Evolutionary conservation across 1,140 invertebrate species (phyloP), one percentile per base, ranked within the genome.

Genomic region (Zaprionus inermis): DNA sequence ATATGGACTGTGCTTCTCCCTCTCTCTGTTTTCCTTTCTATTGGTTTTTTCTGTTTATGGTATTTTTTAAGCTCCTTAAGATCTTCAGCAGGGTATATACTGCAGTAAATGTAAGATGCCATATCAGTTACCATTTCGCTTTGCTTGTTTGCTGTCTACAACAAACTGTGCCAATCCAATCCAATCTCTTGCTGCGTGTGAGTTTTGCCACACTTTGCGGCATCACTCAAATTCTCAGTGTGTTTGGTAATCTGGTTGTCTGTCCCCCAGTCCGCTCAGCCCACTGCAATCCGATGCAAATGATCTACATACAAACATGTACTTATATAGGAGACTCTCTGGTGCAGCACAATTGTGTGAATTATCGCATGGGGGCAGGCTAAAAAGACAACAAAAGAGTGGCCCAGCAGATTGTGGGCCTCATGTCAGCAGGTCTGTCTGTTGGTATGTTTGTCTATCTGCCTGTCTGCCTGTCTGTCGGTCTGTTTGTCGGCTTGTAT

Each of bases 281-380:
- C 20, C 7, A 49, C 18, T 49, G 44, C 44, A 49, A 49, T 49
- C 18, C n/a, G 38, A 44, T 49, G 44, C 44, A 75, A 22, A 60
- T 34, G 49, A 63, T 67, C 72, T 73, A 60, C 36, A 12, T 24
- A 14, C 14, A 46, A 52, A 71, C 44, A 46, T 30, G 20, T 30
- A 60, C 44, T 28, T 20, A 65, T 65, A 65, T 71, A 32, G 30
- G 10, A 24, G 2, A 12, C 10, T 18, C 44, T 49, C 44, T 22
- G 11, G 10, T 22, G 44, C n/a, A 44, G 14, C 41, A 88, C 79
- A 86, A 86, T 82, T 77, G 83, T 86, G 82, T 79, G 83, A 86
- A 88, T 67, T 70, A 79, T 79, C 63, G 82, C 76, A 76, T 73
- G 82, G 10, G 41, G 57, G n/a, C 56, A 49, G 34, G n/a, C 7